Evolutionary conservation across 2,797 vertebrate genomes (phyloP).

Genomic region (Pipistrellus nathusii): DNA sequence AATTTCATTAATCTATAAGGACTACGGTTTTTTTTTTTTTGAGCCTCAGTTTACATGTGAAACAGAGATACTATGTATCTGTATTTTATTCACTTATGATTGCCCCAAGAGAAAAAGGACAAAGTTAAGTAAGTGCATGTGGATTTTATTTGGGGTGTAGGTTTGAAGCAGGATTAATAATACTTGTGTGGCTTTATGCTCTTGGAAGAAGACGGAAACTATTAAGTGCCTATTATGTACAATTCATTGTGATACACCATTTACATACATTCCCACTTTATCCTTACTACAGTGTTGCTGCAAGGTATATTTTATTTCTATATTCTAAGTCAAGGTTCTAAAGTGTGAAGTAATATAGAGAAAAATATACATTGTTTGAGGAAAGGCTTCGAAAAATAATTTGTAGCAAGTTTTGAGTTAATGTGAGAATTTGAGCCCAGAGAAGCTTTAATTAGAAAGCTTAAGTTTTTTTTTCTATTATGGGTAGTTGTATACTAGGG

Average conservation of each 20-base stretch:
- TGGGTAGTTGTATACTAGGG: background rate
- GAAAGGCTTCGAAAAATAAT: background rate
- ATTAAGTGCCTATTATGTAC: background rate
- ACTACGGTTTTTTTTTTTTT: background rate
- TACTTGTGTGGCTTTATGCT: background rate
- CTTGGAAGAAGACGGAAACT: background rate
- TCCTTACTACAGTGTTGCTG: background rate
- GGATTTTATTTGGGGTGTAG: background rate
- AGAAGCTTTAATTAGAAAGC: background rate
- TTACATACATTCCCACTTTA: slow-evolving; percentile 15
- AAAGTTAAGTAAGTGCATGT: slow-evolving; percentile 6
- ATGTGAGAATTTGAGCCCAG: slow-evolving; percentile 10
- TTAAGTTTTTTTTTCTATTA: background rate
- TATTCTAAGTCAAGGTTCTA: background rate
- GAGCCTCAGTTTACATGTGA: background rate
- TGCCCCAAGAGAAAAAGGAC: background rate
- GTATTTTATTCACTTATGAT: background rate
- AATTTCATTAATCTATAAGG: background rate
- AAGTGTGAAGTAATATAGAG: slow-evolving; percentile 14
- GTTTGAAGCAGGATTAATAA: background rate
- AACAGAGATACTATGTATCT: background rate
- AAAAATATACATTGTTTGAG: background rate
- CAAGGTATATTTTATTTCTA: slow-evolving; percentile 1
- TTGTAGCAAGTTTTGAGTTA: slow-evolving; percentile 19
- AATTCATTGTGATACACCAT: background rate